Evolutionary conservation across 2,888 invertebrate species (phyloP).

Genomic region (Muscina levida): DNA sequence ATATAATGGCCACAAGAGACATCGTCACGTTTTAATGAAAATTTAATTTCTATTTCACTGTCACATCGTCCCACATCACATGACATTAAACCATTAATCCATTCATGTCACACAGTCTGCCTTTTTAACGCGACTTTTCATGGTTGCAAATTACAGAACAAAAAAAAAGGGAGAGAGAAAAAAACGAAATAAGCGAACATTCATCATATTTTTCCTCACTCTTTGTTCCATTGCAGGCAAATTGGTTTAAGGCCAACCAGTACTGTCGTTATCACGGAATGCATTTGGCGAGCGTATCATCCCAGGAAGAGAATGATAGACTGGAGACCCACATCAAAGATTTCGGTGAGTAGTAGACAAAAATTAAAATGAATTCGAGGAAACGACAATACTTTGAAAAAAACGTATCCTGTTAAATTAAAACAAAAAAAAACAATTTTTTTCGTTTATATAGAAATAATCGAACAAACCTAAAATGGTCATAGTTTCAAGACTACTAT

Average conservation of each 20-base stretch:
- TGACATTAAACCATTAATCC: conserved; percentile 18
- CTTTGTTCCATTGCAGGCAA: conserved; percentile 86
- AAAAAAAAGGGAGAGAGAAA: no score
- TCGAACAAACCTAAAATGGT: no score
- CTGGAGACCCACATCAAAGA: conserved; percentile 94
- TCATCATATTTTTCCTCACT: background rate
- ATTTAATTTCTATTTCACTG: conserved; percentile 29
- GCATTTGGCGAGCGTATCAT: conserved; percentile 93
- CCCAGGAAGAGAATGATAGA: conserved; percentile 94
- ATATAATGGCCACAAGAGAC: background rate
- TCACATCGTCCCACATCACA: background rate
- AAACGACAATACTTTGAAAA: no score
- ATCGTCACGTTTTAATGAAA: conserved; percentile 25
- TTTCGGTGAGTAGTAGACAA: conserved; percentile 84
- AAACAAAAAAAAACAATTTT: no score
- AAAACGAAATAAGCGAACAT: no score
- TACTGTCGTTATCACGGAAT: conserved; percentile 96
- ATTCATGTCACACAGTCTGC: background rate
- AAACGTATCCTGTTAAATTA: no score
- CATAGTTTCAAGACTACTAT: no score
- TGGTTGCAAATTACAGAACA: background rate
- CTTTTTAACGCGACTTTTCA: background rate
- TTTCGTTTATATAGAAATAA: no score
- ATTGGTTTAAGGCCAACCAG: conserved; percentile 95
- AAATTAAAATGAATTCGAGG: no score